Base-by-base conservation (phyloP, 2,888 invertebrate genomes). In the Drosophila meridiana region DNA sequence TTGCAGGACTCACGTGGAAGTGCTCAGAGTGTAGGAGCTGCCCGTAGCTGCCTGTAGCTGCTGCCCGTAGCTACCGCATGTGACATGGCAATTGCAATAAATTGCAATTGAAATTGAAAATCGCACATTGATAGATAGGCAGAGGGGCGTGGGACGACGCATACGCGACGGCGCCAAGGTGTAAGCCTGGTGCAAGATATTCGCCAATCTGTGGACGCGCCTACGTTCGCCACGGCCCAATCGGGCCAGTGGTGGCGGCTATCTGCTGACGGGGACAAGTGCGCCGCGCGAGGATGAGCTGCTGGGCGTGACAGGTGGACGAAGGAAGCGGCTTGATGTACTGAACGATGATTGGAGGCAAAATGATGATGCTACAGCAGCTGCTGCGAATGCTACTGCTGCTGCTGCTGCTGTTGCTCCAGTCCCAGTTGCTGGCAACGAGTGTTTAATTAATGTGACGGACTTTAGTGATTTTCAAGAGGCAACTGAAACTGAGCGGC, bases 211-310 rank as follows among this genome's bases (percentile, higher is more conserved):
- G 93, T 93, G 93, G 93, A 90, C 92, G 76, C 91, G 92, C 69
- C 82, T 93, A 72, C 91, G 91, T 85, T 91, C 92, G 92, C 93
- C 93, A 92, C 93, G 93, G 93, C 93, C 93, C 91, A 91, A 89
- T 83, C 87, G 93, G 92, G 93, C 93, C 90, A 90, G 92, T 93
- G 93, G 93, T 92, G 93, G 93, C 91, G 92, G 91, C 77, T 93
- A 92, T 73, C 84, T 91, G 74, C 73, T 92, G 72, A 89, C 92
- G 72, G 87, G 87, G 71, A 87, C 87, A 79, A 77, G 89, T 83
- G 84, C 87, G 69, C 75, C 82, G 65, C 90, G 90, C 71, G 89
- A 91, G 63, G 91, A 87, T 78, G 92, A 90, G 70, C 73, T 78
- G 81, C 78, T 78, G 63, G 75, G 75, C 64, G 76, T 73, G 88